Percentiles rank a stretch among this genome's conserved stretches.
Evolutionary conservation across 1,140 invertebrate genomes (phyloP).

Genomic region (Drosophila pseudoobscura): DNA sequence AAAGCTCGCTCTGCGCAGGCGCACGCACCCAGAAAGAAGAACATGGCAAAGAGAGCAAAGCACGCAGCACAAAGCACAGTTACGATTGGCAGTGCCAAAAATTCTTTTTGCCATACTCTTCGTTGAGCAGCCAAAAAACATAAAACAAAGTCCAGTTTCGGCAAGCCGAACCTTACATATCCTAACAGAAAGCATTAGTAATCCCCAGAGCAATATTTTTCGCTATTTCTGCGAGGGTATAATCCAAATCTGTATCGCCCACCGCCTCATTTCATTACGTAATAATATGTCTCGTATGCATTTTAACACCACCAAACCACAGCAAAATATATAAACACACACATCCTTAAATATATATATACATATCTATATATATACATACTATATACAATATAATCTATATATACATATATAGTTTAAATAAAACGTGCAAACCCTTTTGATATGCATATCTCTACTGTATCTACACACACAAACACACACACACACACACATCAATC

Average conservation of each 20-base stretch:
- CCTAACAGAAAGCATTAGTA: conserved; percentile 20
- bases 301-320: conserved; percentile 65
- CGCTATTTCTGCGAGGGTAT: conserved; percentile 24
- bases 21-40: conserved; percentile 46
- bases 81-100: conserved; percentile 13
- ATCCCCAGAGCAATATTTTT: neutral
- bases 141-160: conserved; percentile 6
- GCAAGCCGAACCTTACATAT: conserved; percentile 31
- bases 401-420: conserved; percentile 43
- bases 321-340: conserved; percentile 31
- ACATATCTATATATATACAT: conserved; percentile 24
- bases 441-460: conserved; percentile 59
- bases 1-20: conserved; percentile 40
- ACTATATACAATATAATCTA: conserved; percentile 55
- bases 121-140: conserved; percentile 16
- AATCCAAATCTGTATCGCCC: conserved; percentile 69
- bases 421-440: conserved; percentile 46
- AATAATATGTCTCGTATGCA: conserved; percentile 78
- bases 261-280: conserved; percentile 79
- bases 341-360: conserved; percentile 36
- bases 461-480: conserved; percentile 50
- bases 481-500: conserved; percentile 59
- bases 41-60: conserved; percentile 43
- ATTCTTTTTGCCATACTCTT: conserved; percentile 54
- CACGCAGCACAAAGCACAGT: conserved; percentile 40